Evolutionary conservation across 1,140 invertebrate genomes (phyloP), one percentile per base, ranked within the genome.

Genomic region (Watersipora subatra): DNA sequence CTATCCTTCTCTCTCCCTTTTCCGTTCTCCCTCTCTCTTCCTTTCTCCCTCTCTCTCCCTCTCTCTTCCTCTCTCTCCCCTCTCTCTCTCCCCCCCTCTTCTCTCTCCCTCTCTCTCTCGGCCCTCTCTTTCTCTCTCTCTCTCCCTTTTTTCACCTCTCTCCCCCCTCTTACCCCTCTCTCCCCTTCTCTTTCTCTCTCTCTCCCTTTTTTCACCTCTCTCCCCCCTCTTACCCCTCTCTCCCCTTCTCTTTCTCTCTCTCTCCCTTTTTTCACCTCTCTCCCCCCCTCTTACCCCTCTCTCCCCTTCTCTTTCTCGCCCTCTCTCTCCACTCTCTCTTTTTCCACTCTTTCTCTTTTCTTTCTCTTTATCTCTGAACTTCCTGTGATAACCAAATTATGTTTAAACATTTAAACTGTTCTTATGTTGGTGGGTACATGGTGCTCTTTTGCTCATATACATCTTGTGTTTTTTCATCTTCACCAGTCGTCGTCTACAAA

Each of bases 251-350:
- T 65, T 0, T 65, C 57, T 59, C 0, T 65, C 57, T 65, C 0
- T 65, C 20, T 65, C n/a, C n/a, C n/a, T n/a, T n/a, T n/a, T n/a
- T n/a, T n/a, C n/a, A n/a, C n/a, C n/a, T n/a, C n/a, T n/a, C 2
- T 64, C 64, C 24, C 69, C 71, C 25, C 66, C 72, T 25, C 61
- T 62, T 62, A 28, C 69, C 71, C 26, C 71, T 72, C 26, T 68
- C 66, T 19, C 69, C 70, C 25, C 72, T 69, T 22, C 70, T 70
- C 63, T 71, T 72, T 57, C 69, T 69, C 28, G 76, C 76, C 65
- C 76, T 78, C 57, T 63, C 70, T 25, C 74, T 67, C 69, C 77
- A 78, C 63, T 78, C 78, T 65, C 78, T 78, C 56, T 75, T 69
- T 76, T 76, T 78, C 28, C 76, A 78, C 64, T 75, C n/a, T n/a